Conservation (phyloP, 2,797 vertebrate genomes). For the Eremophila alpestris region DNA sequence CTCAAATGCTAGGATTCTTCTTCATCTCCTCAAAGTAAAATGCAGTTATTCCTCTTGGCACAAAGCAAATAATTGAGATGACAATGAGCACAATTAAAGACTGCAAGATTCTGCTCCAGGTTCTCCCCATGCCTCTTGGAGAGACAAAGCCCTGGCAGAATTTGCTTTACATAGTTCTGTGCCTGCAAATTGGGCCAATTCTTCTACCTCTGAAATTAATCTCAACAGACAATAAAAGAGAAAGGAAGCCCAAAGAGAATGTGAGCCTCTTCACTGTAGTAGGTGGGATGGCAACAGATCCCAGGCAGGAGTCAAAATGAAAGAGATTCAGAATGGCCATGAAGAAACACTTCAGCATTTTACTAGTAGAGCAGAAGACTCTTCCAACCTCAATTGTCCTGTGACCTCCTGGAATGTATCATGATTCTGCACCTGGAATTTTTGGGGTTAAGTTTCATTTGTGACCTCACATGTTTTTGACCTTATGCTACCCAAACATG, state of each 20-base stretch:
- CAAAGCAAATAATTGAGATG: background rate
- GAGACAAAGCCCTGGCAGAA: background rate
- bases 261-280: background rate
- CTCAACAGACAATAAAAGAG: background rate
- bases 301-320: fast-evolving
- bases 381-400: background rate
- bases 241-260: fast-evolving
- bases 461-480: background rate
- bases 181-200: background rate
- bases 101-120: background rate
- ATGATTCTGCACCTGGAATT: background rate
- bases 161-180: background rate
- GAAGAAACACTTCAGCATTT: background rate
- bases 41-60: background rate
- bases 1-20: background rate
- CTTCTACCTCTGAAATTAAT: background rate
- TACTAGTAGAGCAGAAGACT: background rate
- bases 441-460: background rate
- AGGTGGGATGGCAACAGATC: background rate
- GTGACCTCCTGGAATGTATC: background rate
- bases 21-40: background rate
- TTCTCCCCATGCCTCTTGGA: background rate
- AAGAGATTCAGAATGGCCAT: background rate
- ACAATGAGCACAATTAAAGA: background rate
- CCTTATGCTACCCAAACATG: background rate